Evolutionary conservation across 2,113 vertebrate species (phyloP).

Genomic region (Mobula birostris): DNA sequence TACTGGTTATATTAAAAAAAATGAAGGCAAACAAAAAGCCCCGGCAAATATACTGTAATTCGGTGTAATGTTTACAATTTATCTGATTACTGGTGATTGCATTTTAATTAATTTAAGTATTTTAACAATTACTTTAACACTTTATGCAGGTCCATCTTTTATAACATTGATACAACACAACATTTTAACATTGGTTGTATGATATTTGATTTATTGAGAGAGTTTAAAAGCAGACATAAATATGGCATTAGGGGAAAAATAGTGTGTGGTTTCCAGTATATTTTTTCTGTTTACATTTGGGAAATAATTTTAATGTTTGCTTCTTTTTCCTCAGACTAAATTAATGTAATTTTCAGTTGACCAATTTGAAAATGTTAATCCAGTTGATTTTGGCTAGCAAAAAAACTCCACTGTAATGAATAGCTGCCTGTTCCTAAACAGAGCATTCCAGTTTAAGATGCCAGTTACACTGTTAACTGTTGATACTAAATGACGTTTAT

Average conservation of each 20-base stretch:
- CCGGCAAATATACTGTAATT: neutral
- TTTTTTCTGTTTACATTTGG: constrained; percentile 6
- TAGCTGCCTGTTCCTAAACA: constrained; percentile 28
- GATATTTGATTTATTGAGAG: constrained; percentile 3
- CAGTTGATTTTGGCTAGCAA: constrained; percentile 26
- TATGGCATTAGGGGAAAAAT: neutral
- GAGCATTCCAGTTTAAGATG: constrained; percentile 18
- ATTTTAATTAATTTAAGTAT: neutral
- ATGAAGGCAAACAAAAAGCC: neutral
- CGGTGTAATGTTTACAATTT: neutral
- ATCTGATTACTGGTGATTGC: no score
- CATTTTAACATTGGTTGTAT: neutral
- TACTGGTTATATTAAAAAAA: neutral
- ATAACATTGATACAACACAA: neutral
- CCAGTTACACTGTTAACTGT: constrained; percentile 12
- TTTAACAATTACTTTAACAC: neutral
- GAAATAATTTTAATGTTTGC: constrained; percentile 26
- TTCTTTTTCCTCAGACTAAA: neutral
- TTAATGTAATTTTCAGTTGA: constrained; percentile 23
- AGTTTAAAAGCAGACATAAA: constrained; percentile 12
- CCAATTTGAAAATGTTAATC: constrained; percentile 23
- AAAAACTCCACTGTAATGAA: neutral
- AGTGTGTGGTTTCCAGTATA: constrained; percentile 18
- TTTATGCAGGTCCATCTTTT: neutral
- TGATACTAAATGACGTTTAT: neutral